phyloP scores from a whole-genome alignment of 2,113 vertebrate genomes.

The Indicator maculatus region DNA sequence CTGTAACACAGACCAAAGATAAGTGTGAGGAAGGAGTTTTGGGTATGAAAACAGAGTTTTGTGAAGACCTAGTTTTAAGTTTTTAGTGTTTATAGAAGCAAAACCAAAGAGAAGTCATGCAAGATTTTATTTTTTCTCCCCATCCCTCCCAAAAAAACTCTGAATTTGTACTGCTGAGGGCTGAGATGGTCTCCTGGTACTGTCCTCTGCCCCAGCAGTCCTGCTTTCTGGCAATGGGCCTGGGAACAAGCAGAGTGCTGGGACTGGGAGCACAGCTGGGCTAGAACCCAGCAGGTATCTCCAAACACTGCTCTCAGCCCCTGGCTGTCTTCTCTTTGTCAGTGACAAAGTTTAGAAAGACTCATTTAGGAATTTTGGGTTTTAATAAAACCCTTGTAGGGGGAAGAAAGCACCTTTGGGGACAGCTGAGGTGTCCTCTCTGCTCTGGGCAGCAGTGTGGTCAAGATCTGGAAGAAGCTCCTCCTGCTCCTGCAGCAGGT shows the following conservation, averaged over 20 bases:
- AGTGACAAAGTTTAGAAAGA: not conserved
- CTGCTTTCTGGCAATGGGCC: not conserved
- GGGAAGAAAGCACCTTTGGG: not conserved
- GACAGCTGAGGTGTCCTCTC: not conserved
- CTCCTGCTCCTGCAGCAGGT: not conserved
- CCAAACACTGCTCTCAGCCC: not conserved
- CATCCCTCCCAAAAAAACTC: not conserved
- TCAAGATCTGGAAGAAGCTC: not conserved
- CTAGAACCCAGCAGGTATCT: not conserved
- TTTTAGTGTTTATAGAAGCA: not conserved
- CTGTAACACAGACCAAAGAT: not conserved
- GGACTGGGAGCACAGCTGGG: not conserved
- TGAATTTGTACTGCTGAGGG: not conserved
- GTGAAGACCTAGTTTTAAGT: not conserved
- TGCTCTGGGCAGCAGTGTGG: not conserved
- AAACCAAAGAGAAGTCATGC: not conserved
- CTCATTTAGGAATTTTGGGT: not conserved
- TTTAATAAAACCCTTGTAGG: not conserved
- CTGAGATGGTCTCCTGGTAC: not conserved
- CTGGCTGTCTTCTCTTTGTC: not conserved
- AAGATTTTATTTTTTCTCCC: not conserved
- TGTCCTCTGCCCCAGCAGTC: not conserved
- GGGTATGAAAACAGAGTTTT: not conserved
- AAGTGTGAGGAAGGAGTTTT: not conserved
- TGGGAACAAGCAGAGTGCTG: not conserved